These are phyloP conservation scores for Collichthys lucidus DNA, from an alignment of 2,113 vertebrate species.

Conservation along the genomic window DNA sequence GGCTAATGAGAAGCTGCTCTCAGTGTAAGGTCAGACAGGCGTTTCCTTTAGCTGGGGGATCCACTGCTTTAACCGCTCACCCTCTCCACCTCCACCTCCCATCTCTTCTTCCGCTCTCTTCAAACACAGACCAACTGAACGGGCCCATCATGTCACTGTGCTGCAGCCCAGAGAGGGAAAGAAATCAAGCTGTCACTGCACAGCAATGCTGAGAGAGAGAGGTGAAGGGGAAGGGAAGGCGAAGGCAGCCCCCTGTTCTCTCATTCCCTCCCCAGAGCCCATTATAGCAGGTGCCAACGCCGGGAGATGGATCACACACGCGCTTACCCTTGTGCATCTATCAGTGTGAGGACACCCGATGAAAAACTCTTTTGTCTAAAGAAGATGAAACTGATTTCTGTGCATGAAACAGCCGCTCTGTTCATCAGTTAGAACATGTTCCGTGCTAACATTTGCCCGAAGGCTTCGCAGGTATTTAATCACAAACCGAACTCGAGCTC, in stretches of 20 bases:
- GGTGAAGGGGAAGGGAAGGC: constrained; percentile 27
- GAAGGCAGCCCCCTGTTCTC: constrained; percentile 66
- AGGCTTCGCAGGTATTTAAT: neutral
- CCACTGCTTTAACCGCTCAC: constrained; percentile 74
- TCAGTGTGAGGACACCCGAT: constrained; percentile 3
- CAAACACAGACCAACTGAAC: constrained; percentile 93
- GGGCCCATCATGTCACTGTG: constrained; percentile 92
- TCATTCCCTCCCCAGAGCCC: constrained; percentile 88
- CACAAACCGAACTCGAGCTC: neutral
- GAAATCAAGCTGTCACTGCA: constrained; percentile 96
- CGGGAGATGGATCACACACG: constrained; percentile 84
- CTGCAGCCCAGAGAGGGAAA: constrained; percentile 90
- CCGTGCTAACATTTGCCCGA: neutral
- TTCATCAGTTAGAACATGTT: neutral
- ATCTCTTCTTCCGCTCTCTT: constrained; percentile 56
- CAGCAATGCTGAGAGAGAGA: constrained; percentile 83
- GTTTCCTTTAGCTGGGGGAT: constrained; percentile 92
- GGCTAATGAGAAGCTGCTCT: constrained; percentile 94
- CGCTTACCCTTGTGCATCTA: neutral
- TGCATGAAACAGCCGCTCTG: too few relatives aligned
- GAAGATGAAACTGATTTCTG: too few relatives aligned
- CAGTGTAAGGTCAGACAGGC: constrained; percentile 92
- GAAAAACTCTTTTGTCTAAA: neutral
- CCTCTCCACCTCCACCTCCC: constrained; percentile 44
- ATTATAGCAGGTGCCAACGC: constrained; percentile 92